These are phyloP conservation scores for Apostichopus leukothele DNA, from an alignment of 53 echinoderm and acorn worm species.

Conservation along the genomic window DNA sequence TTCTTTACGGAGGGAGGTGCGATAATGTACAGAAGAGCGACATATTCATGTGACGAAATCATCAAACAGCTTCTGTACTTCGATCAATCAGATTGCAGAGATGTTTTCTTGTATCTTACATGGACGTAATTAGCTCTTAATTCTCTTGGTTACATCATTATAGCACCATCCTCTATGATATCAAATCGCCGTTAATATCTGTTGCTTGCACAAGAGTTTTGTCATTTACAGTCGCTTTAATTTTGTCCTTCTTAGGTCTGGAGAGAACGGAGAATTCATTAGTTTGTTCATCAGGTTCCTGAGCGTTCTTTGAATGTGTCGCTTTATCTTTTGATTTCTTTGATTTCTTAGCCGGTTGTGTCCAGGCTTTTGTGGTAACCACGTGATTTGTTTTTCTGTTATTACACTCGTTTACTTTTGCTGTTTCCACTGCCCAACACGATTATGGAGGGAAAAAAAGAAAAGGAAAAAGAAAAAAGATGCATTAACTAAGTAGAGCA, in stretches of 20 bases:
- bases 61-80: too few species aligned
- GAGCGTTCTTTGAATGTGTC: neutral
- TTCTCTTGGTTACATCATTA: too few species aligned
- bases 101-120: too few species aligned
- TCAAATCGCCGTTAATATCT: neutral
- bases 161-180: neutral
- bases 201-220: neutral
- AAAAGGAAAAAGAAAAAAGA: neutral
- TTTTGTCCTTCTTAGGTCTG: neutral
- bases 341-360: neutral
- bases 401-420: neutral
- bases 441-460: too few species aligned
- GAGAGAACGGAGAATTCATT: neutral
- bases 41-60: too few species aligned
- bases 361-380: conserved; percentile 9
- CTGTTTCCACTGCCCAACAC: neutral
- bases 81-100: too few species aligned
- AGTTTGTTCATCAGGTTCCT: neutral
- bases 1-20: too few species aligned
- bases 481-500: neutral
- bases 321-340: neutral
- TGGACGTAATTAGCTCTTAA: too few species aligned
- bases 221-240: neutral
- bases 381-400: conserved; percentile 6
- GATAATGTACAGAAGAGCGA: too few species aligned